Conservation (phyloP, 2,888 invertebrate genomes). For the Sphecodes monilicornis region DNA sequence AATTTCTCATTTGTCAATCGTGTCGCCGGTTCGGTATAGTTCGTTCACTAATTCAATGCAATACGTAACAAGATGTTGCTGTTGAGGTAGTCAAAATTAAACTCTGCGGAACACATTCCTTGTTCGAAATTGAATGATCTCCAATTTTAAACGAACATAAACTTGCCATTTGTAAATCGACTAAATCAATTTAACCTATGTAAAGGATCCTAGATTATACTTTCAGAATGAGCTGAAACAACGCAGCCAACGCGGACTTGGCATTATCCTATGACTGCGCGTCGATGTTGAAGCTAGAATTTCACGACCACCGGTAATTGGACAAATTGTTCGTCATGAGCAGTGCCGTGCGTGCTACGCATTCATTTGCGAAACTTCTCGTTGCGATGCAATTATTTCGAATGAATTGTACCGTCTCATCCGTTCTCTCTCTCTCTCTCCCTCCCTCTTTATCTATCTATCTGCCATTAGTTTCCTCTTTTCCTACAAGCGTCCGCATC, state of each 20-base stretch:
- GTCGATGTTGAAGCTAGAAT: slow-evolving; percentile 25
- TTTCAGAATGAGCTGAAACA: background rate
- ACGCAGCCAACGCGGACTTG: background rate
- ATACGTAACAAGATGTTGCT: background rate
- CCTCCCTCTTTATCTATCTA: background rate
- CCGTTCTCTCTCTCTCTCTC: background rate
- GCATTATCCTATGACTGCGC: slow-evolving; percentile 3
- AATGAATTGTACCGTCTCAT: slow-evolving; percentile 36
- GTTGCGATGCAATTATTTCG: slow-evolving; percentile 69
- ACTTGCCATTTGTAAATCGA: background rate
- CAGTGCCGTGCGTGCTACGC: slow-evolving; percentile 64
- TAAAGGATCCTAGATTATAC: background rate
- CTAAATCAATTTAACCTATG: background rate
- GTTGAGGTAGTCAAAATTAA: background rate
- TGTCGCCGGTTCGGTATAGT: too few species aligned
- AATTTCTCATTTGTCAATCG: background rate
- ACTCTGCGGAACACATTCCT: background rate
- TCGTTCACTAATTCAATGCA: too few species aligned
- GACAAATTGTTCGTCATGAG: slow-evolving; percentile 60
- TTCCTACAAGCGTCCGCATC: slow-evolving; percentile 57
- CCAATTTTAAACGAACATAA: background rate
- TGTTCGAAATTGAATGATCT: background rate
- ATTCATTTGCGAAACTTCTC: slow-evolving; percentile 64
- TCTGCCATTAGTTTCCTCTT: slow-evolving; percentile 6
- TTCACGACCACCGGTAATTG: slow-evolving; percentile 53